Evolutionary conservation across 1,140 invertebrate genomes (phyloP), one percentile per base, ranked within the genome.

Genomic region (Scaptomyza pallida): DNA sequence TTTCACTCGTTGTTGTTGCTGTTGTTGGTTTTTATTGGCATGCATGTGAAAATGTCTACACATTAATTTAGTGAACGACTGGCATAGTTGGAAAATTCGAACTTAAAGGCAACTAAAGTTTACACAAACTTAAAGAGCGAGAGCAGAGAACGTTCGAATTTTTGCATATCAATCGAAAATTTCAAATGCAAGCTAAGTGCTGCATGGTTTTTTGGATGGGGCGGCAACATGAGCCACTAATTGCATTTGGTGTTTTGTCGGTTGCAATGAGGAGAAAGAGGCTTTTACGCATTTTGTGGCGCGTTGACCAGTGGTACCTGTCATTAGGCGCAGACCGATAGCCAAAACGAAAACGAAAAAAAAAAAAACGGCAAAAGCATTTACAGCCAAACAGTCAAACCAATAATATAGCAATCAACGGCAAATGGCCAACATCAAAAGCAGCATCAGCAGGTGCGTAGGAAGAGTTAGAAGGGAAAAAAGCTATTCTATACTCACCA

Each of bases 401-500:
- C 81, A 81, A 85, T 85, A 85, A 85, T 85, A 85, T 81, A 65
- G 77, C 77, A 81, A 85, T 85, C 82, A 88, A 65, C 72, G 52
- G 35, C 33, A 52, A 64, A 50, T 40, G 37, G 44, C 16, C 35
- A 59, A 35, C 23, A 15, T 19, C 54, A 41, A 15, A 21, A 43
- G 41, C 12, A 35, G 15, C 16, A 40, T 26, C 10, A 8, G 43
- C 19, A 43, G 21, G 41, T 35, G 5, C 13, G 12, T 10, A 13
- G 16, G 9, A 16, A 15, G 13, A 2, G 16, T 1, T n/a, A 4
- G 5, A 1, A 15, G 51, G 23, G 62, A 43, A 30, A 6, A 8
- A 2, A 9, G 26, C 8, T n/a, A 30, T 8, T 8, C 8, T 57
- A 23, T 64, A 89, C 92, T 92, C 89, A 94, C 94, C 92, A 82